These are phyloP conservation scores for Aptenodytes forsteri DNA, from an alignment of 2,113 vertebrate species.

Conservation along the genomic window DNA sequence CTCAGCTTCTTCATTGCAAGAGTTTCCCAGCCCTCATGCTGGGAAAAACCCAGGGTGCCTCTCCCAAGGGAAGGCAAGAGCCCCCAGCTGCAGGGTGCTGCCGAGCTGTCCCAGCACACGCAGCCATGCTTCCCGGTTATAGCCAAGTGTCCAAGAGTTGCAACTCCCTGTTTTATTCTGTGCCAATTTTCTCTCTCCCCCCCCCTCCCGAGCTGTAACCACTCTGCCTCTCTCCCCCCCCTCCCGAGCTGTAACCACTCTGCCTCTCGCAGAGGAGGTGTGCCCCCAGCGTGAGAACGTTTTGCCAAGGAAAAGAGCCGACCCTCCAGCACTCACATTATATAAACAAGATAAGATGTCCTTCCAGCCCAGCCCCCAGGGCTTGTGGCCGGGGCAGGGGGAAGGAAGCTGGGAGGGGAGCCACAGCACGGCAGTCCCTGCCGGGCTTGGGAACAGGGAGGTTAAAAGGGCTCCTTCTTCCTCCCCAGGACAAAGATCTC, in stretches of 20 bases:
- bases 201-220: no score
- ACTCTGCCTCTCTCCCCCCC: no score
- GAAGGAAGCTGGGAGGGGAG: slow-evolving; percentile 37
- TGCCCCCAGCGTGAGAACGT: background rate
- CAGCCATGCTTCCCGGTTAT: background rate
- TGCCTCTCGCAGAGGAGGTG: background rate
- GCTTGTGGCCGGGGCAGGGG: background rate
- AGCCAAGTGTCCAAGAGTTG: background rate
- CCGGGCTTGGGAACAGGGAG: background rate
- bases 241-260: background rate
- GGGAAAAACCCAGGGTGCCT: background rate
- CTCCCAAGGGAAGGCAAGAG: background rate
- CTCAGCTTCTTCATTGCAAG: background rate
- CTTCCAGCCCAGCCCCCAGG: background rate
- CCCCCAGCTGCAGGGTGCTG: background rate
- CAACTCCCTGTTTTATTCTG: background rate
- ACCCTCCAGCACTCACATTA: background rate
- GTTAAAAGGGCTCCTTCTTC: slow-evolving; percentile 3
- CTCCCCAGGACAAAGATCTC: background rate
- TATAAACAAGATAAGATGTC: slow-evolving; percentile 24
- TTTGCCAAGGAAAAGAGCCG: background rate
- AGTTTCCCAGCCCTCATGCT: background rate
- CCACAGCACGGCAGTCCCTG: background rate
- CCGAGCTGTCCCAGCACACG: fast-evolving
- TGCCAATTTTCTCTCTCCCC: background rate